A percentile compares a stretch with the other conserved stretches of the same genome.
Evolutionary conservation across 2,888 invertebrate species (phyloP).

Genomic region (Trisateles emortualis): DNA sequence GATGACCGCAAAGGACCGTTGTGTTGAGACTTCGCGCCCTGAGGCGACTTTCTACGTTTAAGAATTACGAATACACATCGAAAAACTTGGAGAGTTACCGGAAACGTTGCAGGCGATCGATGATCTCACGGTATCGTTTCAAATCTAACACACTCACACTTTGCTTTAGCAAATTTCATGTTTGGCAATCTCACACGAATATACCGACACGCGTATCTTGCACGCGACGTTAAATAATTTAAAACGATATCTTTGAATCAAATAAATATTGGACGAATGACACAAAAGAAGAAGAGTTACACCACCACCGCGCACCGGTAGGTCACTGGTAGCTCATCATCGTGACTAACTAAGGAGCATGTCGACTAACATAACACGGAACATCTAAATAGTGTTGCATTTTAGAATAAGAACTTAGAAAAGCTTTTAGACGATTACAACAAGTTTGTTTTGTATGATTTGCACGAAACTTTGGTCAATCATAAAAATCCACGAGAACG

Average conservation of each 20-base stretch:
- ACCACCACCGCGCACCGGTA: too few species aligned
- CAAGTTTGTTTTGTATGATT: conserved; percentile 48
- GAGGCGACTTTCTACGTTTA: conserved; percentile 57
- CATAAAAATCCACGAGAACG: conserved; percentile 63
- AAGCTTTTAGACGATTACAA: conserved; percentile 67
- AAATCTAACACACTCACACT: conserved; percentile 55
- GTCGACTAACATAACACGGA: conserved; percentile 58
- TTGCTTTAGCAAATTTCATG: conserved; percentile 63
- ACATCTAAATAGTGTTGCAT: conserved; percentile 69
- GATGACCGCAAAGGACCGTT: background rate
- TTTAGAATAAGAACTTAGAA: conserved; percentile 67
- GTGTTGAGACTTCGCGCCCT: background rate
- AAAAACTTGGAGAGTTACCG: conserved; percentile 35
- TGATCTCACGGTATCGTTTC: conserved; percentile 38
- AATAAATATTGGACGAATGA: too few species aligned
- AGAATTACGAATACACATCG: conserved; percentile 38
- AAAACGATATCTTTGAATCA: too few species aligned
- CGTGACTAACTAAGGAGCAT: conserved; percentile 65
- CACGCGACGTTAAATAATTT: conserved; percentile 44
- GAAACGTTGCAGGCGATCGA: conserved; percentile 30
- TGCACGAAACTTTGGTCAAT: conserved; percentile 60
- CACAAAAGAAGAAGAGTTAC: conserved; percentile 12
- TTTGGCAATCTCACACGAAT: conserved; percentile 52
- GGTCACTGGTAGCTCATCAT: conserved; percentile 33
- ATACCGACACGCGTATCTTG: conserved; percentile 42